Evolutionary conservation across 1,140 invertebrate species (phyloP), one percentile per base, ranked within the genome.

Genomic region (Listronotus bonariensis): DNA sequence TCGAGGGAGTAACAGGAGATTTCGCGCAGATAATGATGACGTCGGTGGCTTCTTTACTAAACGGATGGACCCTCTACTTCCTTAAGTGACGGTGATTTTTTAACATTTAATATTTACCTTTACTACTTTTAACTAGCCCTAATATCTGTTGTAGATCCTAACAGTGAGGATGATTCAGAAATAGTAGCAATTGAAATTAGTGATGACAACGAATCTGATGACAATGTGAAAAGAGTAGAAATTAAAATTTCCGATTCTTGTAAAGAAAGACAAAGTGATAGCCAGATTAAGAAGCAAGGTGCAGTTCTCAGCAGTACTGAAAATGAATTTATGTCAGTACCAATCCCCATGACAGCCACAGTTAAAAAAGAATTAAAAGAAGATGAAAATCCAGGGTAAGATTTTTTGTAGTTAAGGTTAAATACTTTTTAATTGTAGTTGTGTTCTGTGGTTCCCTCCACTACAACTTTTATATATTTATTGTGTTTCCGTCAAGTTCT

Each of bases 351-450:
- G 17, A 43, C 41, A n/a, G 41, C 17, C n/a, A 43, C 8, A 8
- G 41, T 43, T 7, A 43, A 43, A 43, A 43, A 14, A 8, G 45
- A 48, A 20, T 6, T 12, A 48, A 11, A 10, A 7, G 18, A 48
- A 18, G 45, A 48, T 20, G 45, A 48, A 48, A 48, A 48, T 26
- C 45, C 45, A 20, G 45, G 45, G 45, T 48, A 48, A 48, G 45
- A 36, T 26, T 26, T 26, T 1, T 26, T 26, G 5, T 5, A 26
- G 20, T 26, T 1, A 3, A 26, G 20, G 5, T 26, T 26, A 26
- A 5, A 26, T 26, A 5, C 1, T 26, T 26, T 26, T 26, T 26
- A 26, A 26, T 3, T 26, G 20, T 3, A 26, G 20, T 26, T 26
- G 20, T 1, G 20, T 5, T 3, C 20, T 3, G 1, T 26, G 20